phyloP scores from a whole-genome alignment of 1,140 invertebrate genomes.

The Antheraea pernyi region DNA sequence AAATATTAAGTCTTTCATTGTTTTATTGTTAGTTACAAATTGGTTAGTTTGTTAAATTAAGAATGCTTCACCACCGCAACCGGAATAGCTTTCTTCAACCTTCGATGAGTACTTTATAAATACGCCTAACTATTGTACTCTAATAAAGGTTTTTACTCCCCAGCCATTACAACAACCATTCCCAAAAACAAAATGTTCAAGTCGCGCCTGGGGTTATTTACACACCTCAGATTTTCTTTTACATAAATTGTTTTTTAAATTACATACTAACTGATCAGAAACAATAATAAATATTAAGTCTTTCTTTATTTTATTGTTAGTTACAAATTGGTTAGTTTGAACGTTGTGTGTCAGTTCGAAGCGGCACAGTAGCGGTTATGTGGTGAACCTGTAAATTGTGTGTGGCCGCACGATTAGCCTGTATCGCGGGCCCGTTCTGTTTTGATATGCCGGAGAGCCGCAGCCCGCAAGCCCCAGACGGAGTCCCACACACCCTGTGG shows the following conservation, averaged over 20 bases:
- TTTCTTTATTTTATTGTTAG: neutral
- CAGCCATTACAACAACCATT: too few relatives aligned
- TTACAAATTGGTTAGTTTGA: neutral
- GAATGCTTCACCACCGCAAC: too few relatives aligned
- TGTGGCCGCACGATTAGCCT: constrained; percentile 58
- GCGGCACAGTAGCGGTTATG: constrained; percentile 36
- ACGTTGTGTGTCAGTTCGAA: constrained; percentile 9
- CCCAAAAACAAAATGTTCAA: too few relatives aligned
- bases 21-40: neutral
- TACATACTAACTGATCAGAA: too few relatives aligned
- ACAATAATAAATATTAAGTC: too few relatives aligned
- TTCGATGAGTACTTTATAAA: too few relatives aligned
- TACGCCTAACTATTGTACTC: too few relatives aligned
- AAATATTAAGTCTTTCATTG: neutral
- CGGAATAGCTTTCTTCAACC: too few relatives aligned
- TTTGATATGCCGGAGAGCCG: constrained; percentile 46
- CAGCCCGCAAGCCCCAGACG: constrained; percentile 25
- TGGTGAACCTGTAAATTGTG: constrained; percentile 63
- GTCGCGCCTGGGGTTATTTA: too few relatives aligned
- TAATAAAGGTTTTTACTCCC: too few relatives aligned
- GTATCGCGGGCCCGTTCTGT: constrained; percentile 44
- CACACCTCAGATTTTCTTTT: too few relatives aligned
- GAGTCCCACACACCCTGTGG: constrained; percentile 26
- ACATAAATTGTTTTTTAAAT: too few relatives aligned
- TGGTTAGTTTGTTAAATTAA: neutral